Evolutionary conservation across 2,797 vertebrate genomes (phyloP), one percentile per base, ranked within the genome.

Genomic region (Synaphobranchus kaupii): DNA sequence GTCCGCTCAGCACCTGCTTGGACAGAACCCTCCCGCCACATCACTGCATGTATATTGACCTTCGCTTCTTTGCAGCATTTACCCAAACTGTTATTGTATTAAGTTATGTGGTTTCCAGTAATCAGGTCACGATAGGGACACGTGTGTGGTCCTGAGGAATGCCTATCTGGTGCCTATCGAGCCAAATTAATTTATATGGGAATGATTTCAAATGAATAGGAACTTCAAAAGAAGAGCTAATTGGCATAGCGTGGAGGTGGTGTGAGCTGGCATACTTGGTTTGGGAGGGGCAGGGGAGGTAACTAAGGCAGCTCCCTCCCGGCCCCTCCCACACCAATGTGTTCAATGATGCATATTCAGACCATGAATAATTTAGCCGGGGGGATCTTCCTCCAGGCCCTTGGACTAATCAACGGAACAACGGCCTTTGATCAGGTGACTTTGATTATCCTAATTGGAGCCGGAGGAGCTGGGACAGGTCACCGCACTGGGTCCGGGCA

Each of bases 21-120:
- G 68, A 13, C 68, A 3, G 76, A 85, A 52, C 86, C 86, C 88
- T 31, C 20, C 73, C 20, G 3, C 73, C 17, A 12, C 39, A 13
- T 76, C 13, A 60, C 89, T 90, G 87, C 84, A 7, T 84, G 87
- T 68, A 78, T 7, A 91, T 93, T 8, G 85, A 92, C 90, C 89
- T 91, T 90, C 82, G 90, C 90, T 91, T 87, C 89, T 84, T 78
- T 89, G 93, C 90, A 86, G 90, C 88, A 91, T 89, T 91, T 94
- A 90, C 83, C 92, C 91, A 89, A 92, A 91, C 93, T 92, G 92
- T 95, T 94, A 88, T 91, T 92, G 25, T 93, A 95, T 95, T 94
- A 94, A 81, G 92, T 88, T 90, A 87, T 95, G 95, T 60, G 90
- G 94, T 95, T 96, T 95, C 94, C 93, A 92, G 93, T 94, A 94